Evolutionary conservation across 1,140 invertebrate genomes (phyloP).

Genomic region (Palaemon carinicauda): DNA sequence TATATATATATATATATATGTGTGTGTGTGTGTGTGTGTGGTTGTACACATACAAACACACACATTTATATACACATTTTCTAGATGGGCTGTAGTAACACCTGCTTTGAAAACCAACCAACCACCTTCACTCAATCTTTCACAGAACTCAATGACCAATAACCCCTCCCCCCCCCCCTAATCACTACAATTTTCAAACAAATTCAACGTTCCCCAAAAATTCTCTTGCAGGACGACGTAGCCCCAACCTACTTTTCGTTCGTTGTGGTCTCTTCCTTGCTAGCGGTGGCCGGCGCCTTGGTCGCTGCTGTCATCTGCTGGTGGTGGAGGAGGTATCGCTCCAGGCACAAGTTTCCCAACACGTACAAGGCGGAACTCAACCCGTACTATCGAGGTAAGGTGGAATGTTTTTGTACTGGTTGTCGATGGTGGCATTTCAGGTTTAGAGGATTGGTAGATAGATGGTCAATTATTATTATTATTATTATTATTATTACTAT

Average conservation of each 20-base stretch:
- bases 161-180: too few species aligned
- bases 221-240: background rate
- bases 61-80: too few species aligned
- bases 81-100: too few species aligned
- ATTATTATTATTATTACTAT: too few species aligned
- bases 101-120: background rate
- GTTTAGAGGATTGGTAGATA: too few species aligned
- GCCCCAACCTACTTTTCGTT: background rate
- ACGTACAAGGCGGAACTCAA: slow-evolving; percentile 11
- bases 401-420: too few species aligned
- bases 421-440: too few species aligned
- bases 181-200: too few species aligned
- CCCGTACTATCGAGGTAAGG: slow-evolving; percentile 13
- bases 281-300: background rate
- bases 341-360: background rate
- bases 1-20: background rate
- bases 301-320: background rate
- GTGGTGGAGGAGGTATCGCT: background rate
- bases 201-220: too few species aligned
- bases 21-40: background rate
- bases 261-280: background rate
- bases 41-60: background rate
- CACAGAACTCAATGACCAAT: too few species aligned
- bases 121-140: background rate
- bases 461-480: too few species aligned